These are phyloP conservation scores for Catocala nupta DNA, from an alignment of 2,888 invertebrate genomes.

Conservation along the genomic window DNA sequence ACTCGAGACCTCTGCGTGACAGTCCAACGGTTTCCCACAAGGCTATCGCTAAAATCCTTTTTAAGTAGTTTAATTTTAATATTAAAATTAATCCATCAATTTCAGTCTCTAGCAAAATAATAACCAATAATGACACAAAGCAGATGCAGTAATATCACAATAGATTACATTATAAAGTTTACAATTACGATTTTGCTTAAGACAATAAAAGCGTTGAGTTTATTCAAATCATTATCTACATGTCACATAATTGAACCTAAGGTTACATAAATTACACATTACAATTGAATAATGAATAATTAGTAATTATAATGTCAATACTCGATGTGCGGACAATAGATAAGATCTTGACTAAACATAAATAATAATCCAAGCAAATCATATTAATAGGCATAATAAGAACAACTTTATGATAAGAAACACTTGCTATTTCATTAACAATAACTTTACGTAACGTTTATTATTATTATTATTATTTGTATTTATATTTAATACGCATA, in stretches of 20 bases:
- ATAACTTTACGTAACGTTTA: slow-evolving; percentile 8
- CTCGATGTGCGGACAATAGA: slow-evolving; percentile 30
- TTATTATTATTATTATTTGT: slow-evolving; percentile 16
- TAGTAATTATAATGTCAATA: slow-evolving; percentile 3
- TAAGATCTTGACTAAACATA: slow-evolving; percentile 4
- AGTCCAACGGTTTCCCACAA: too few relatives aligned
- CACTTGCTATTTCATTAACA: slow-evolving; percentile 44
- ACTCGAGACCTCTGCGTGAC: too few relatives aligned
- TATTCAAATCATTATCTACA: too few relatives aligned
- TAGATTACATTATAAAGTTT: too few relatives aligned
- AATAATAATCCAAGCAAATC: slow-evolving; percentile 24
- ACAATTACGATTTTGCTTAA: too few relatives aligned
- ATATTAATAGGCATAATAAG: slow-evolving; percentile 24
- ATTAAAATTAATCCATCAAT: too few relatives aligned
- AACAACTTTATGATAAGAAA: slow-evolving; percentile 26
- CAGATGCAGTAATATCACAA: too few relatives aligned
- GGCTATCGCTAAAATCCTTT: too few relatives aligned
- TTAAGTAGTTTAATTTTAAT: too few relatives aligned
- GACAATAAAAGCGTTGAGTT: too few relatives aligned
- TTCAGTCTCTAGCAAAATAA: too few relatives aligned
- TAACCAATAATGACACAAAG: too few relatives aligned
- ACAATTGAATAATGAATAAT: slow-evolving; percentile 9
- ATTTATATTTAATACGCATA: slow-evolving; percentile 14
- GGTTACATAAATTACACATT: slow-evolving; percentile 1
- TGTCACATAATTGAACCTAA: background rate